Evolutionary conservation across 1,140 invertebrate genomes (phyloP).

Genomic region (Chironomus striatipennis): DNA sequence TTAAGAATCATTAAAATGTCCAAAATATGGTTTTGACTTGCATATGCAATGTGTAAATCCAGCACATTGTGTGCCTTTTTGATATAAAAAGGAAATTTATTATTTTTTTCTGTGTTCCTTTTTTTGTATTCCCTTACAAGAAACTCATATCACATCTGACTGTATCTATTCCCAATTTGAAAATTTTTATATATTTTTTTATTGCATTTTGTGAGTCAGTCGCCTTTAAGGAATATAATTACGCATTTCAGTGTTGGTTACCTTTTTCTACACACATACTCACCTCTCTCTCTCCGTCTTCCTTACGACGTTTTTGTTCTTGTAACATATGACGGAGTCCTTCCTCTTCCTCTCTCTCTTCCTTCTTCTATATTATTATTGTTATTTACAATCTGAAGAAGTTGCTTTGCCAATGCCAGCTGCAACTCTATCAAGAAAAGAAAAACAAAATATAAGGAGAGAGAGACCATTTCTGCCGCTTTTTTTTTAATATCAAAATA

Average conservation of each 20-base stretch:
- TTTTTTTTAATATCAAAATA: slow-evolving; percentile 20
- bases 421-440: slow-evolving; percentile 4
- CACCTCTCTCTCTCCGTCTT: background rate
- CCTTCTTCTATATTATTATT: slow-evolving; percentile 9
- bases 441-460: background rate
- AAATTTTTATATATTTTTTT: background rate
- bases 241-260: slow-evolving; percentile 10
- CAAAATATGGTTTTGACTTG: background rate
- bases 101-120: too few species aligned
- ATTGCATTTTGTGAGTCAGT: background rate
- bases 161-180: slow-evolving; percentile 6
- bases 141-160: background rate
- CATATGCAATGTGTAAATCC: background rate
- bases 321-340: background rate
- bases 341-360: too few species aligned
- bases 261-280: too few species aligned
- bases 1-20: background rate
- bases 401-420: slow-evolving; percentile 17
- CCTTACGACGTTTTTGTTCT: background rate
- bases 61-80: background rate
- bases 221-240: slow-evolving; percentile 12
- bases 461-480: slow-evolving; percentile 18
- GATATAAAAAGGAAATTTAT: background rate
- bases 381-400: slow-evolving; percentile 6
- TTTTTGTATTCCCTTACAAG: background rate